phyloP scores from a whole-genome alignment of 2,797 vertebrate species.

The Sciaenops ocellatus region DNA sequence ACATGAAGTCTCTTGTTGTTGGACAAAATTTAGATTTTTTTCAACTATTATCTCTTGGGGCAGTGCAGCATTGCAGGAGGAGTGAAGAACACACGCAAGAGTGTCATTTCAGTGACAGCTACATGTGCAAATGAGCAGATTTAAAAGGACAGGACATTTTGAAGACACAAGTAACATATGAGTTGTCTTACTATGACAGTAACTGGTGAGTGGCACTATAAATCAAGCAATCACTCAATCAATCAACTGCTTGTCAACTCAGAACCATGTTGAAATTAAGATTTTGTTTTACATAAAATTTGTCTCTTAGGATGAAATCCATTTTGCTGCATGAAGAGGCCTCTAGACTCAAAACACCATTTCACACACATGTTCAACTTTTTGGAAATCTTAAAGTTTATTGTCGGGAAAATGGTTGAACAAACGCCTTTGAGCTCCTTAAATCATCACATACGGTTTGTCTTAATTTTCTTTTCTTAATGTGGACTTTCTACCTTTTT shows the following conservation, averaged over 20 bases:
- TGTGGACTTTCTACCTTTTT: too few relatives aligned
- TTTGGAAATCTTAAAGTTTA: constrained; percentile 16
- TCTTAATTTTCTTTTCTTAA: constrained; percentile 19
- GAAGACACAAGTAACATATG: not conserved
- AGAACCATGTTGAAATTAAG: not conserved
- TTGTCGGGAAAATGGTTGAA: constrained; percentile 2
- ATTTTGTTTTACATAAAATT: too few relatives aligned
- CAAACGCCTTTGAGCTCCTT: constrained; percentile 15
- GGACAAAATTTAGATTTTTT: not conserved
- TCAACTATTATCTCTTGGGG: not conserved
- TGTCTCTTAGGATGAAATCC: constrained; percentile 10
- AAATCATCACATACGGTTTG: constrained; percentile 48
- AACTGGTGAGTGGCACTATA: constrained; percentile 1
- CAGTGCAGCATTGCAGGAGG: too few relatives aligned
- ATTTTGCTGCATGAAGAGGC: constrained; percentile 11
- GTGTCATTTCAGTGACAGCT: constrained; percentile 28
- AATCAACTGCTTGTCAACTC: not conserved
- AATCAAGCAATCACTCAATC: constrained; percentile 21
- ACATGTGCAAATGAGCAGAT: constrained; percentile 18
- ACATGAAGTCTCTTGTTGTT: not conserved
- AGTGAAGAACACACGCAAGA: not conserved
- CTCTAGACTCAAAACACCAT: constrained; percentile 14
- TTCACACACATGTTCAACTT: constrained; percentile 1
- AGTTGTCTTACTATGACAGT: constrained; percentile 28
- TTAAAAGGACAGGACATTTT: constrained; percentile 21